Base-by-base conservation (phyloP, 92 coral and sea anemone genomes). In the Epizoanthus fatuus region DNA sequence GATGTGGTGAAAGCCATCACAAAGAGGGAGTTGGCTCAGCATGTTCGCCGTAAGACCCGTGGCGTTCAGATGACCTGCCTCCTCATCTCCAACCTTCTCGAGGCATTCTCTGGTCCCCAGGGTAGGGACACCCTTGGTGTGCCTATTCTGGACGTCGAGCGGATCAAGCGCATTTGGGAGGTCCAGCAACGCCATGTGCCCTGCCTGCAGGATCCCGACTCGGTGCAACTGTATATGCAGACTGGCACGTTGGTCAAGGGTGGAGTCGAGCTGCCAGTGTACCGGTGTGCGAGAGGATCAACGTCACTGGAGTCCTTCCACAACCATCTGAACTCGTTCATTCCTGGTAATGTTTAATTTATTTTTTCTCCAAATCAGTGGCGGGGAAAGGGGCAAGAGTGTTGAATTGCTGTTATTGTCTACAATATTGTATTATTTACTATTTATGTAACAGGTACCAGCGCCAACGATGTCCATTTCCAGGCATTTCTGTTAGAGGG, bases 211-310 rank as follows among this genome's bases (percentile, higher is more conserved):
- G 86, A 81, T 37, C 80, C 35, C 0, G 35, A 29, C 2, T 29
- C 35, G 2, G 35, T 29, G 35, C 90, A 80, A 45, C 81, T 93
- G 54, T 90, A 93, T 70, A 84, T 54, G 0, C 84, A 81, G 57
- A 75, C 82, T 45, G 58, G 76, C 52, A 80, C 54, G 3, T 1
- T 65, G 42, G 45, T 10, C 38, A 63, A 80, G 72, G 56, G 85
- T 25, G 85, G 75, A 6, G 7, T 42, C 4, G 72, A 59, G 1
- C 74, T 65, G 3, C 40, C 37, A 7, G 7, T 79, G n/a, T 79
- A 37, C 49, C 38, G 74, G 4, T 79, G 74, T 60, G 32, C 59
- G 42, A 15, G 75, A 57, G 85, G 85, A 4, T 80, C 84, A 1
- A 79, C 53, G n/a, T 79, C 84, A 47, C 57, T 80, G 49, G 85